Conservation (phyloP, 2,888 invertebrate genomes). For the Mesopsocus fuscifrons region DNA sequence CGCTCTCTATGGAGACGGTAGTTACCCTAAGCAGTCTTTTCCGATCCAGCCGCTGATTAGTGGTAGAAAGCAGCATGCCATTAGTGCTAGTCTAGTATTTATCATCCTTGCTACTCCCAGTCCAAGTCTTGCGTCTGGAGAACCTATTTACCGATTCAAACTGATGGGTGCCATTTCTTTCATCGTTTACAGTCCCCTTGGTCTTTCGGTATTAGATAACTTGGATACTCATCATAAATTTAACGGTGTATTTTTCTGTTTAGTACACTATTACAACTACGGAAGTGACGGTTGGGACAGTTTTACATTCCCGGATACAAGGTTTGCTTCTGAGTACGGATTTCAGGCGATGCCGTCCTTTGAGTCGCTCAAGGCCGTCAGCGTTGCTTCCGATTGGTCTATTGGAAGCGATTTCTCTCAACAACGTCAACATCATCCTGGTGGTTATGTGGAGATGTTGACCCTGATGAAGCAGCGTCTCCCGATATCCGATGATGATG, state of each 20-base stretch:
- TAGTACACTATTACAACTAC: conserved; percentile 83
- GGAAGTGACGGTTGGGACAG: conserved; percentile 60
- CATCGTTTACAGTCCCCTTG: too few species aligned
- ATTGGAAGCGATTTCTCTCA: conserved; percentile 38
- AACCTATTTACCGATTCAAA: too few species aligned
- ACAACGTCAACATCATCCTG: conserved; percentile 74
- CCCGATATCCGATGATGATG: conserved; percentile 33
- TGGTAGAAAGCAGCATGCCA: too few species aligned
- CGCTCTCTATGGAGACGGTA: conserved; percentile 67
- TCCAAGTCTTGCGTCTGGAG: too few species aligned
- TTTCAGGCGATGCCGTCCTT: conserved; percentile 74
- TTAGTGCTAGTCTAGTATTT: too few species aligned
- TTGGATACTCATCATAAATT: too few species aligned
- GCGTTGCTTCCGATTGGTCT: conserved; percentile 23
- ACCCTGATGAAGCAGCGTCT: conserved; percentile 42
- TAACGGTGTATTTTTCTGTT: too few species aligned
- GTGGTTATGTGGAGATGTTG: conserved; percentile 46
- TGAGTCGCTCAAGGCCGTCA: conserved; percentile 41
- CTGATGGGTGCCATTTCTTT: too few species aligned
- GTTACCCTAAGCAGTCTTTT: too few species aligned
- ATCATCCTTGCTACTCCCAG: too few species aligned
- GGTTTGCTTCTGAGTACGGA: conserved; percentile 94
- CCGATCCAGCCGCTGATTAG: too few species aligned
- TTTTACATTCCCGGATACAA: conserved; percentile 52
- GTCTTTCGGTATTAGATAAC: too few species aligned